These are phyloP conservation scores for Sardina pilchardus DNA, from an alignment of 2,113 vertebrate genomes.

Conservation along the genomic window DNA sequence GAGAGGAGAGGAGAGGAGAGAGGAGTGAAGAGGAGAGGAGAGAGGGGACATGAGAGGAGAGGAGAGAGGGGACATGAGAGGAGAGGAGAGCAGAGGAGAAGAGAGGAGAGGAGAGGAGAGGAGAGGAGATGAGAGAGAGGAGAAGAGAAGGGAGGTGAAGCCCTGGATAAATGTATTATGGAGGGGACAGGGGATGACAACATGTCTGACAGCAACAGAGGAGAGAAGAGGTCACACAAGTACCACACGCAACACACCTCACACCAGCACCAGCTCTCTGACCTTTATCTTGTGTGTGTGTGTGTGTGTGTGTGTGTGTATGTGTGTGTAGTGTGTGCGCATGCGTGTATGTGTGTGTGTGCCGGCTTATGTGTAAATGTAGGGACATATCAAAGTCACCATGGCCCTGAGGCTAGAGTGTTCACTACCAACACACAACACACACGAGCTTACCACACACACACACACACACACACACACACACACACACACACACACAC, in stretches of 20 bases:
- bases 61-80: neutral
- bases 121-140: neutral
- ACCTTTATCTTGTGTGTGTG: neutral
- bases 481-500: slow-evolving; percentile 9
- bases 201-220: neutral
- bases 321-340: neutral
- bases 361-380: neutral
- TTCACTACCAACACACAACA: slow-evolving; percentile 11
- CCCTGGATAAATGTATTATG: neutral
- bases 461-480: slow-evolving; percentile 18
- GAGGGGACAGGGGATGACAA: neutral
- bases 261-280: neutral
- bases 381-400: neutral
- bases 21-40: neutral
- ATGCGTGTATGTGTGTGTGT: neutral
- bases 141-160: no score
- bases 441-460: slow-evolving; percentile 12
- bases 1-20: neutral
- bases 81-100: neutral
- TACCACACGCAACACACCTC: neutral
- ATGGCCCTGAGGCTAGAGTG: neutral
- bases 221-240: slow-evolving; percentile 29
- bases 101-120: neutral
- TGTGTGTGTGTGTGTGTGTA: neutral
- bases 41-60: neutral